These are phyloP conservation scores for Platyscapa corneri DNA, from an alignment of 1,140 invertebrate species.

Conservation along the genomic window DNA sequence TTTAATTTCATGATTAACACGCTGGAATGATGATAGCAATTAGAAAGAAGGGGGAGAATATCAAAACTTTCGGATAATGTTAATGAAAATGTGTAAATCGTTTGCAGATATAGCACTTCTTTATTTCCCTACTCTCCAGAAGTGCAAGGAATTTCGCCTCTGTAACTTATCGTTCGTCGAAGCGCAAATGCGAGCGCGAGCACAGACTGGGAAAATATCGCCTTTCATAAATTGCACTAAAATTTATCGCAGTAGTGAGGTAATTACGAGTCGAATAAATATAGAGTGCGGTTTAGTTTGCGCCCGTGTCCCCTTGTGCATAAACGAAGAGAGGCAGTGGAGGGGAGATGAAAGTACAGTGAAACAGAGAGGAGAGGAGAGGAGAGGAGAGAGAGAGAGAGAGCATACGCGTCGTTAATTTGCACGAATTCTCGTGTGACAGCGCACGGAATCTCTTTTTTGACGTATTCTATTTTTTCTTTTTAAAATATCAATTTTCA, in stretches of 20 bases:
- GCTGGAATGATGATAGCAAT: not conserved
- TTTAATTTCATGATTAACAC: not conserved
- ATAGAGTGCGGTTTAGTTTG: constrained; percentile 53
- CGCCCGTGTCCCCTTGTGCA: constrained; percentile 49
- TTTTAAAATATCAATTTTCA: constrained; percentile 43
- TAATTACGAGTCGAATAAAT: constrained; percentile 62
- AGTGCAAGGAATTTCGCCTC: not conserved
- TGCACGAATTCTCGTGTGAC: constrained; percentile 36
- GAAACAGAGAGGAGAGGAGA: not conserved
- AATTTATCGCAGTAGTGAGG: constrained; percentile 56
- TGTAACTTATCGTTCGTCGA: not conserved
- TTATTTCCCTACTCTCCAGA: not conserved
- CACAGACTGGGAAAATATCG: constrained; percentile 52
- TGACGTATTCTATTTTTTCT: not conserved
- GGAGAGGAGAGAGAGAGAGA: not conserved
- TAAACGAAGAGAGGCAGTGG: constrained; percentile 34
- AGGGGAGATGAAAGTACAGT: constrained; percentile 47
- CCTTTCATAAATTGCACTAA: constrained; percentile 54
- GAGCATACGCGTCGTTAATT: constrained; percentile 42
- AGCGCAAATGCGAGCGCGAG: not conserved
- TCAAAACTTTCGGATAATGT: not conserved
- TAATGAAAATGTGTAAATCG: constrained; percentile 1
- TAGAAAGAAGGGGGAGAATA: not conserved
- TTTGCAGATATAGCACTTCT: not conserved
- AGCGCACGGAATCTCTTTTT: not conserved